Evolutionary conservation across 2,797 vertebrate species (phyloP), one percentile per base, ranked within the genome.

Genomic region (Chloroceryle amazona): DNA sequence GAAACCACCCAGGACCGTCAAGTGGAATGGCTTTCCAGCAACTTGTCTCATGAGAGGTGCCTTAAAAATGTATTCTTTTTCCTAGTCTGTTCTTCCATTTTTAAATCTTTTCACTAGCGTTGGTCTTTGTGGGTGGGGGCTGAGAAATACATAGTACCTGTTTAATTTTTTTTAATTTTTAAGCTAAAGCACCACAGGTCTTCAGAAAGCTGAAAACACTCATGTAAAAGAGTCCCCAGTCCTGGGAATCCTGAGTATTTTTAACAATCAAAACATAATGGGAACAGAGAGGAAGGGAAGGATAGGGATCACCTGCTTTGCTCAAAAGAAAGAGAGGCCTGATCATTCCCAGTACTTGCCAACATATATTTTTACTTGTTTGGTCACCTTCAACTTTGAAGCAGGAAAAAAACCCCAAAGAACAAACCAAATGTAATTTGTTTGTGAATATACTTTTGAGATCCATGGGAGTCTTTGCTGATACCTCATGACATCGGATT

Each of bases 401-500:
- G 3, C 13, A 46, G 22, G 25, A 0, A 17, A 31, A 23, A 11
- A 23, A 21, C 13, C 21, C 4, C 41, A 19, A 29, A 29, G 28
- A 61, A 18, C 7, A 17, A 29, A 13, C 11, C 10, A 31, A 26
- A 66, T 15, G 4, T 13, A 35, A 35, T 28, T 78, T 42, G 3
- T 33, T 82, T 41, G 28, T 23, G 35, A 83, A 74, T 58, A 42
- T 6, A 21, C 1, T 66, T 82, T 21, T 15, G 15, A 89, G 93
- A 90, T 67, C 55, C 31, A 39, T n/a, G 7, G 5, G 13, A 92
- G 10, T 25, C 11, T 61, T 81, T 41, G 7, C 46, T 42, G 18
- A 52, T n/a, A 58, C 4, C 1, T 11, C 4, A 7, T 4, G 9
- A 5, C 3, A 78, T 3, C 26, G 68, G 35, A 44, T 5, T 39